phyloP scores from a whole-genome alignment of 2,797 vertebrate species.

The Spondyliosoma cantharus region DNA sequence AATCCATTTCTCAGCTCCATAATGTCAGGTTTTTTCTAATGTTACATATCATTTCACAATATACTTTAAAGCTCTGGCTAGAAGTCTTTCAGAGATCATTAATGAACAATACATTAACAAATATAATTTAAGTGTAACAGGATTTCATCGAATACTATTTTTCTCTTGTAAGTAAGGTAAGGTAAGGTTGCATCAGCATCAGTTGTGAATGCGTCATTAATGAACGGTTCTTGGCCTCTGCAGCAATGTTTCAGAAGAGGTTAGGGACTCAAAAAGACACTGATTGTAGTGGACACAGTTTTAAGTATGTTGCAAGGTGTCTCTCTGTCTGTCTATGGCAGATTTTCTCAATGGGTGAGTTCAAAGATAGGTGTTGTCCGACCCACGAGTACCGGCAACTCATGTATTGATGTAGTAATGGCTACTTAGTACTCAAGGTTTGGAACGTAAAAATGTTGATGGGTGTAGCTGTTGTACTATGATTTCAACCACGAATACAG shows the following conservation, averaged over 20 bases:
- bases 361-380: too few species aligned
- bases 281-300: too few species aligned
- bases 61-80: not conserved
- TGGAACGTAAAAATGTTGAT: too few species aligned
- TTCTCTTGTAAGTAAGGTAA: too few species aligned
- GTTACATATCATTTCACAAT: not conserved
- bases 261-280: conserved; percentile 6
- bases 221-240: not conserved
- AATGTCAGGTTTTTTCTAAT: not conserved
- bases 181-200: too few species aligned
- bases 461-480: not conserved
- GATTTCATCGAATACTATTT: not conserved
- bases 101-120: not conserved
- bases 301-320: too few species aligned
- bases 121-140: not conserved
- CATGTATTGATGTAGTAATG: too few species aligned
- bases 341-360: too few species aligned
- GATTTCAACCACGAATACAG: not conserved
- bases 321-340: too few species aligned
- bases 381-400: too few species aligned
- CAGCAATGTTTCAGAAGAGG: not conserved
- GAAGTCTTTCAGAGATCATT: not conserved
- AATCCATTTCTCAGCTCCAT: not conserved
- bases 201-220: conserved; percentile 8
- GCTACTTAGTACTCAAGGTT: too few species aligned